Base-by-base conservation (phyloP, 2,888 invertebrate species). In the Ophion ventricosus region DNA sequence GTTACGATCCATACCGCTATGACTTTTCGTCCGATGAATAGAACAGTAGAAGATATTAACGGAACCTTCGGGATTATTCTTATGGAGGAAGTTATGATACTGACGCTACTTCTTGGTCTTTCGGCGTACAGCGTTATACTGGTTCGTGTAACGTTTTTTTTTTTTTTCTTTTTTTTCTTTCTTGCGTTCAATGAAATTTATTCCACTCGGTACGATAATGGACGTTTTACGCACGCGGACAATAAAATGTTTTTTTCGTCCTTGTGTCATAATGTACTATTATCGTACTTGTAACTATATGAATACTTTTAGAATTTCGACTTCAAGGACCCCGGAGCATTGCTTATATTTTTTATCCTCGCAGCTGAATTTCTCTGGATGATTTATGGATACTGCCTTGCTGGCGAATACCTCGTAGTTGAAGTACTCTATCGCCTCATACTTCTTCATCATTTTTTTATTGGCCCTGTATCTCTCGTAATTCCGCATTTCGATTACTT, bases 311-410 rank as follows among this genome's bases (percentile, higher is more conserved):
- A 85, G 83, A 80, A 83, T 57, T 59, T 73, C 25, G 83, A 74
- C 54, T 23, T 61, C 3, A 70, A 61, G 29, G 75, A 83, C 17
- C 64, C 59, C 14, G 69, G 73, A 59, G 56, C 59, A 1, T 72
- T 83, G 40, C 26, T 85, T 23, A 70, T 83, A 54, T 85, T 72
- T 56, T 49, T 83, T 11, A 26, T 61, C 25, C 83, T 80, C 59
- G 77, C 74, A 5, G 66, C 26, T 8, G 83, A 29, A 29, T 11
- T 85, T n/a, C 61, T 85, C n/a, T 61, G 72, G 54, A 43, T 85
- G 66, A 83, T 83, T 29, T 83, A 83, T 17, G 85, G 83, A 49
- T 85, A 85, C 61, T 85, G 85, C 73, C 54, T 81, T 61, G 83
- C 85, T 35, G 85, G 85, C 11, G 81, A 83, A 81, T 83, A 80